Evolutionary conservation across 2,888 invertebrate genomes (phyloP).

Genomic region (Myopa tessellatipennis): DNA sequence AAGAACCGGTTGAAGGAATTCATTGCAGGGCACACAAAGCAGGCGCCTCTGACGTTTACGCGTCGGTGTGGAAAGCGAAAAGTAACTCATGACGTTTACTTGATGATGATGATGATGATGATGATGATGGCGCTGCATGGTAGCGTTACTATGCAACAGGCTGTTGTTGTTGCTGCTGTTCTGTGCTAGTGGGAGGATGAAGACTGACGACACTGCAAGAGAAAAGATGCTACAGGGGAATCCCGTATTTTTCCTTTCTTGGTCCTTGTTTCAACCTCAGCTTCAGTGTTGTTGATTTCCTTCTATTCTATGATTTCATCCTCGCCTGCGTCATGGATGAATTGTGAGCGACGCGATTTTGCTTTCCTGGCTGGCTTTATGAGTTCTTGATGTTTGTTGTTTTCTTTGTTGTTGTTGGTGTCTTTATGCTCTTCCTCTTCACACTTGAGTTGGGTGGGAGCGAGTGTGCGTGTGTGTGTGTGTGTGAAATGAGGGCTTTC

Average conservation of each 20-base stretch:
- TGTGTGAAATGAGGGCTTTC: background rate
- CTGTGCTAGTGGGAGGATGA: background rate
- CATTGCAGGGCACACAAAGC: no score
- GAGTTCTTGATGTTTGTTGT: background rate
- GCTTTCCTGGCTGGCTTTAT: background rate
- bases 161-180: constrained; percentile 8
- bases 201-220: background rate
- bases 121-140: background rate
- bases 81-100: constrained; percentile 2
- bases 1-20: no score
- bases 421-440: background rate
- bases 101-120: background rate
- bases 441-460: background rate
- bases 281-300: background rate
- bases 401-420: constrained; percentile 21
- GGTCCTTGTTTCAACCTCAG: no score
- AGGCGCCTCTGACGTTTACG: background rate
- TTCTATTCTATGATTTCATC: background rate
- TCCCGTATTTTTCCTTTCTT: constrained; percentile 6
- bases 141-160: constrained; percentile 33
- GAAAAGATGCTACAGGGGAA: constrained; percentile 12
- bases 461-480: background rate
- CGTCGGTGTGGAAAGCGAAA: constrained; percentile 3
- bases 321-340: background rate
- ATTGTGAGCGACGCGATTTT: background rate